Evolutionary conservation across 1,140 invertebrate species (phyloP).

Genomic region (Coelopa frigida): DNA sequence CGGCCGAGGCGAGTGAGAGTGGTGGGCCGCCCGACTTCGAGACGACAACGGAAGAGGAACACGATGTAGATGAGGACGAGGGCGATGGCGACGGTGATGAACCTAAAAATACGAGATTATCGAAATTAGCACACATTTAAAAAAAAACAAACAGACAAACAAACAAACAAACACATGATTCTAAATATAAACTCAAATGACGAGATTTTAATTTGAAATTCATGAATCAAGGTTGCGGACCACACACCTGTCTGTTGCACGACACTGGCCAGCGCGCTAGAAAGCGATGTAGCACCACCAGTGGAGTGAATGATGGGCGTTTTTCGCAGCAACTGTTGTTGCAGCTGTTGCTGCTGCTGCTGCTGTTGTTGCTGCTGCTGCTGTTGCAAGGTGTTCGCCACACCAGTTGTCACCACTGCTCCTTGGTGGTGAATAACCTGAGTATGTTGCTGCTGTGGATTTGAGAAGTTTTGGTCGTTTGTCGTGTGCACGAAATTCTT

Average conservation of each 20-base stretch:
- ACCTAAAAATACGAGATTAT: constrained; percentile 9
- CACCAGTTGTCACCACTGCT: background rate
- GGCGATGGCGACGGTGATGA: constrained; percentile 36
- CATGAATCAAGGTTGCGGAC: no score
- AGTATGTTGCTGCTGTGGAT: constrained; percentile 24
- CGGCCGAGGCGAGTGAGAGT: constrained; percentile 34
- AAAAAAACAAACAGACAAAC: background rate
- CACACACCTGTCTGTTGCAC: constrained; percentile 28
- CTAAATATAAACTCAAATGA: no score
- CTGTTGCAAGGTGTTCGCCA: background rate
- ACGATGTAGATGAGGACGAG: constrained; percentile 38
- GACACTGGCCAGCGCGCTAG: constrained; percentile 29
- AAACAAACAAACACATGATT: background rate
- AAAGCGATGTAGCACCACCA: constrained; percentile 19
- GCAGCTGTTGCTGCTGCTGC: constrained; percentile 17
- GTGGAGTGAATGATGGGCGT: constrained; percentile 39
- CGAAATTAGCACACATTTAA: no score
- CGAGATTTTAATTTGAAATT: no score
- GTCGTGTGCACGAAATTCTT: constrained; percentile 40
- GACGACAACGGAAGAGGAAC: constrained; percentile 39
- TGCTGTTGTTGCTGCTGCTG: constrained; percentile 12
- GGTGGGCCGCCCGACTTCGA: constrained; percentile 33
- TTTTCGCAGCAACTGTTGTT: constrained; percentile 35
- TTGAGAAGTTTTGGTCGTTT: constrained; percentile 22
- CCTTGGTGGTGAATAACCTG: constrained; percentile 35